Evolutionary conservation across 2,797 vertebrate genomes (phyloP), one percentile per base, ranked within the genome.

Genomic region (Crocidura indochinensis): DNA sequence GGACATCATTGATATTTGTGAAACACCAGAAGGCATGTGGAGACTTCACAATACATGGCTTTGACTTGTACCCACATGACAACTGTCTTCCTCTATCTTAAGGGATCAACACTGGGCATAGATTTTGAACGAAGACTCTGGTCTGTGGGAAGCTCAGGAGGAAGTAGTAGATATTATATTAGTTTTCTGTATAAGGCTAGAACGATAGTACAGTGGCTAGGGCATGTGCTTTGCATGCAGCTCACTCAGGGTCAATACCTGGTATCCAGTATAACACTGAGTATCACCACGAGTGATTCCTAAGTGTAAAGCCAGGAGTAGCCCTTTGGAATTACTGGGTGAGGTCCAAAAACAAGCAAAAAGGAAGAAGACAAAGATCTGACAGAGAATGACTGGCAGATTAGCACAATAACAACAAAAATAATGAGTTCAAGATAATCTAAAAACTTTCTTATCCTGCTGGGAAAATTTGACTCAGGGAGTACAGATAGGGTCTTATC

Each of bases 401-500:
- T 60, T 60, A 60, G 56, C 56, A 60, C 19, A 38, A 14, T 22
- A 82, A 72, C 17, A 51, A 53, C 44, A 6, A n/a, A 51, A 56
- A 74, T 14, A 29, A 26, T n/a, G 67, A 91, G 69, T 84, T 84
- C 74, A 77, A 87, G 81, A 49, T 67, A 20, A 56, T 24, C 38
- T 87, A 71, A 89, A 12, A 29, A 46, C 74, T 47, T 22, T 69
- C 65, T 47, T 80, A 76, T 82, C 68, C 38, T 20, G 11, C 44
- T 80, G 79, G 84, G 38, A 68, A 76, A 91, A 22, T 2, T 26
- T 75, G 29, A 67, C 26, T 71, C 44, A n/a, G 38, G 73, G 51
- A 53, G 56, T 60, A 20, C 56, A 71, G 31, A 60, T 1, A 53
- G 38, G 60, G 98, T 98, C 93, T 99, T 80, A 69, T 29, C 73